Conservation (phyloP, 2,888 invertebrate genomes). For the Odontocerum albicorne region DNA sequence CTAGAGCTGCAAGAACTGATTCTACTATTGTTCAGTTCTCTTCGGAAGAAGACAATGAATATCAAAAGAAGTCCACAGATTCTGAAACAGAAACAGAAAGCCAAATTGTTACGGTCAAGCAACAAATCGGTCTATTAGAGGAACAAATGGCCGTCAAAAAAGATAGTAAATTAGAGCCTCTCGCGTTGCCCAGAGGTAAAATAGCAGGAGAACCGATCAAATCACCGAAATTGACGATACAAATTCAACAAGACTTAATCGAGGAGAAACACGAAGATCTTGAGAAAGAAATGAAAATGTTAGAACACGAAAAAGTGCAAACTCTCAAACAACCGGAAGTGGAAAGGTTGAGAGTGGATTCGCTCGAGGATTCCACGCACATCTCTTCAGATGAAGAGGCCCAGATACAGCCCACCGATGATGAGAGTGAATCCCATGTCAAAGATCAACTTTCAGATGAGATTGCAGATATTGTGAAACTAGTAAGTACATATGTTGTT, state of each 20-base stretch:
- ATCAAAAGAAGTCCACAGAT: constrained; percentile 56
- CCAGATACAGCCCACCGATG: constrained; percentile 34
- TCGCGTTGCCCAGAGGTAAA: constrained; percentile 15
- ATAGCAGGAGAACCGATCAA: constrained; percentile 21
- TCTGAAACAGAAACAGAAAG: constrained; percentile 60
- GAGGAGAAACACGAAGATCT: constrained; percentile 19
- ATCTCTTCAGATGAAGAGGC: constrained; percentile 37
- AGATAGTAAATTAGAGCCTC: constrained; percentile 13
- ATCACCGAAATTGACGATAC: constrained; percentile 27
- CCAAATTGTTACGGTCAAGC: constrained; percentile 48
- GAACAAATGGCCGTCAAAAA: constrained; percentile 21
- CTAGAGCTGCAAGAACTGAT: constrained; percentile 54
- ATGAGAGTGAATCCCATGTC: constrained; percentile 32
- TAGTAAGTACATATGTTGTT: no score
- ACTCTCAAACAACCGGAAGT: constrained; percentile 26
- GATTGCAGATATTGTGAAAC: no score
- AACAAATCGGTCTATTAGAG: constrained; percentile 31
- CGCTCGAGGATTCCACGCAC: constrained; percentile 33
- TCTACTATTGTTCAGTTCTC: constrained; percentile 57
- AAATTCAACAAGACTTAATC: constrained; percentile 22
- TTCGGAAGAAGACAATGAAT: constrained; percentile 57
- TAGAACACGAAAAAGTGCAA: constrained; percentile 36
- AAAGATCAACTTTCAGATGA: constrained; percentile 29
- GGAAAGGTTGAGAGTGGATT: constrained; percentile 31
- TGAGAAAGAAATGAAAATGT: constrained; percentile 20